These are phyloP conservation scores for Onchidella celtica DNA, from an alignment of 2,888 invertebrate species.

Conservation along the genomic window DNA sequence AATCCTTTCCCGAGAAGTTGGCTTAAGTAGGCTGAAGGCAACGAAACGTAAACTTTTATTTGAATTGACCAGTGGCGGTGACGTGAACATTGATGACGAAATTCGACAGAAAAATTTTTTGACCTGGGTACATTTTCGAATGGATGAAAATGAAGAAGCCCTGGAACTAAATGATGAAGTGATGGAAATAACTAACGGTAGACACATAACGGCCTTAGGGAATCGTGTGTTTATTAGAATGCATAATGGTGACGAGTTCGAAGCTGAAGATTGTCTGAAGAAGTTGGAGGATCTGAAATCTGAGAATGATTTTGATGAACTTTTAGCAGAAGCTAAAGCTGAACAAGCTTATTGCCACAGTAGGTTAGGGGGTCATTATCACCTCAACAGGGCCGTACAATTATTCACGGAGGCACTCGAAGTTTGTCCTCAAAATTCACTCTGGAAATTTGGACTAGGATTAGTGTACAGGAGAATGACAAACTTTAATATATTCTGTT, in stretches of 20 bases:
- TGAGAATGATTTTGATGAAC: not conserved
- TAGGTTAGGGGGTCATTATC: not conserved
- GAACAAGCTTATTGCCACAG: constrained; percentile 33
- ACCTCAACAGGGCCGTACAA: not conserved
- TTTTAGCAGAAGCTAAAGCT: not conserved
- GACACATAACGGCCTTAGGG: not conserved
- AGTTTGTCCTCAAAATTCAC: not conserved
- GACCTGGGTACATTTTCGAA: not conserved
- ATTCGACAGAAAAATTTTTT: constrained; percentile 9
- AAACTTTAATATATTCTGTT: constrained; percentile 1
- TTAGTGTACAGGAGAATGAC: not conserved
- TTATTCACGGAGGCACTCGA: not conserved
- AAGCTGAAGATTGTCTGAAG: constrained; percentile 1
- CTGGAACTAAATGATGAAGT: constrained; percentile 4
- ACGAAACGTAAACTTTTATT: not conserved
- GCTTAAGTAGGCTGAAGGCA: not conserved
- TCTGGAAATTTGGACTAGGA: constrained; percentile 10
- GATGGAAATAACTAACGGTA: not conserved
- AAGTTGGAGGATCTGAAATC: not conserved
- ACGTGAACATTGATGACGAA: not conserved
- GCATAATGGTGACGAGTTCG: constrained; percentile 3
- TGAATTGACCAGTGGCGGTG: not conserved
- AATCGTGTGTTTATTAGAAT: constrained; percentile 3
- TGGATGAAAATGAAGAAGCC: not conserved
- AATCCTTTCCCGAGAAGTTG: not conserved